Evolutionary conservation across 2,797 vertebrate genomes (phyloP).

Genomic region (Xenops minutus): DNA sequence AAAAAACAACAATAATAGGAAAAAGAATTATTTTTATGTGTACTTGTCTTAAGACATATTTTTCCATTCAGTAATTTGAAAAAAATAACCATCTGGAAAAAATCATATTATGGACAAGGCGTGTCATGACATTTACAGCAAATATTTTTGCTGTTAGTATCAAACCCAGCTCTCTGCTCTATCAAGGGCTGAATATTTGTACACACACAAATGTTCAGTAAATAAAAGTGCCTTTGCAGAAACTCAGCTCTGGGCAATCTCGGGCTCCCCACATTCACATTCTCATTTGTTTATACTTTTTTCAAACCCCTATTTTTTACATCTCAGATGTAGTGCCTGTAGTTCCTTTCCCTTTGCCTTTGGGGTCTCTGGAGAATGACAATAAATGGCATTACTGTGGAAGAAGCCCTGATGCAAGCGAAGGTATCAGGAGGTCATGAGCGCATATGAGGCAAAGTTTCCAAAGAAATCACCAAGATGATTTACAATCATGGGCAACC

Average conservation of each 20-base stretch:
- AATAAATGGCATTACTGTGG: slow-evolving; percentile 31
- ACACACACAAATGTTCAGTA: slow-evolving; percentile 70
- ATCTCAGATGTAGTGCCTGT: slow-evolving; percentile 33
- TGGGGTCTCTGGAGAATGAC: slow-evolving; percentile 55
- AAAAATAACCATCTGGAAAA: slow-evolving; percentile 81
- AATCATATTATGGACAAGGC: slow-evolving; percentile 79
- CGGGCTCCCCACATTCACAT: slow-evolving; percentile 35
- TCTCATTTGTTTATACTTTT: slow-evolving; percentile 66
- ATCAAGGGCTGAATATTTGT: slow-evolving; percentile 65
- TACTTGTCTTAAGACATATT: slow-evolving; percentile 75
- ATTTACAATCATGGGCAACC: slow-evolving; percentile 66
- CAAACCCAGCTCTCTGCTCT: slow-evolving; percentile 71
- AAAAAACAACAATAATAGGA: slow-evolving; percentile 64
- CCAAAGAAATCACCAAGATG: slow-evolving; percentile 68
- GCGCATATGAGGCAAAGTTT: slow-evolving; percentile 70
- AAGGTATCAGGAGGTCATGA: slow-evolving; percentile 67
- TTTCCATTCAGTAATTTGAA: slow-evolving; percentile 79
- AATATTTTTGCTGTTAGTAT: slow-evolving; percentile 80
- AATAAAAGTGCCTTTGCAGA: slow-evolving; percentile 68
- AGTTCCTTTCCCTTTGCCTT: slow-evolving; percentile 60
- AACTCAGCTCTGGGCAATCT: slow-evolving; percentile 48
- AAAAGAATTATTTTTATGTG: slow-evolving; percentile 74
- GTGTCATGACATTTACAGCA: slow-evolving; percentile 81
- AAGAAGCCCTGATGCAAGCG: slow-evolving; percentile 68
- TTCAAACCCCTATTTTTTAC: slow-evolving; percentile 59